Evolutionary conservation across 1,140 invertebrate genomes (phyloP).

Genomic region (Reticulitermes speratus): DNA sequence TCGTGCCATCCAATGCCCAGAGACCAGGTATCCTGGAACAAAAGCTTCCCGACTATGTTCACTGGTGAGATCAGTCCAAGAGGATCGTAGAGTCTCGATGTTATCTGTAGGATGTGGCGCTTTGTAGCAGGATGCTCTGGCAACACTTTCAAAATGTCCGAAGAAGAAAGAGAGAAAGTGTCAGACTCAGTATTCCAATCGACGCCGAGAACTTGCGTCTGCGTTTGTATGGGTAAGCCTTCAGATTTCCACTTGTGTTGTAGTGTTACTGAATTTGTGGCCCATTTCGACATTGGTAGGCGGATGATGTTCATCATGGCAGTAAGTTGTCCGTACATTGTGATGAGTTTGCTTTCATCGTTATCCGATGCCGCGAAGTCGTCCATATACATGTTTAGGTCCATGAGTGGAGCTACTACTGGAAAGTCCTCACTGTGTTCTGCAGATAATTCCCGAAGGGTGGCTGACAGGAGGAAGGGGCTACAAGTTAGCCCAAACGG

Average conservation of each 20-base stretch:
- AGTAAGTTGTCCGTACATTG: not conserved
- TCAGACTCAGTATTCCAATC: not conserved
- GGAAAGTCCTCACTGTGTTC: not conserved
- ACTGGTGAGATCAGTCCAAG: not conserved
- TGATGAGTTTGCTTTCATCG: not conserved
- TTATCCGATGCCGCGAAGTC: not conserved
- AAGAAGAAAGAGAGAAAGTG: not conserved
- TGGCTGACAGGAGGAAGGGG: not conserved
- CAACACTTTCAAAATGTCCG: not conserved
- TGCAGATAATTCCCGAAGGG: not conserved
- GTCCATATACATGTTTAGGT: not conserved
- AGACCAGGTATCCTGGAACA: conserved; percentile 1
- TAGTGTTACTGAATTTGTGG: not conserved
- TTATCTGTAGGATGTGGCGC: not conserved
- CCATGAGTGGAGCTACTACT: not conserved
- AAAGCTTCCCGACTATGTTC: not conserved
- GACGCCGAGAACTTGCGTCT: not conserved
- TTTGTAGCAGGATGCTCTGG: not conserved
- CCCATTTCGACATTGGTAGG: not conserved
- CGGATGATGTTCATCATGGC: not conserved
- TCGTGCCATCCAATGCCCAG: not conserved
- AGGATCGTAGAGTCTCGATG: not conserved
- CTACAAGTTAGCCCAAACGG: conserved; percentile 1
- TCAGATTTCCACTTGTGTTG: not conserved
- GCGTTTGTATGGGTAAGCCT: not conserved